A percentile compares a stretch with the other conserved stretches of the same genome.
Conservation (phyloP, 1,140 invertebrate species). For the Atopsyche davidsoni region DNA sequence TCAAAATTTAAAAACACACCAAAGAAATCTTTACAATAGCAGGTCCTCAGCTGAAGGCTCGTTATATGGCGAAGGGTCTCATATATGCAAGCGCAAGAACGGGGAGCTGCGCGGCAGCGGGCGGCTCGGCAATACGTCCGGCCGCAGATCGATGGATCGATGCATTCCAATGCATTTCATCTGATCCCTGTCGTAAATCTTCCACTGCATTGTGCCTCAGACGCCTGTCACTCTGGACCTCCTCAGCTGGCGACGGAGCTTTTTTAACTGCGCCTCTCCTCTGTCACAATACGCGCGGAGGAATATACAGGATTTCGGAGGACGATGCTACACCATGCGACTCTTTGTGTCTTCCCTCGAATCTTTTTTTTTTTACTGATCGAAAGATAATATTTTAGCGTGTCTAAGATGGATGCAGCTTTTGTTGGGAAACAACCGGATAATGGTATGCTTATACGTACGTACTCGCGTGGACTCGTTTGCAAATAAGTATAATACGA, state of each 20-base stretch:
- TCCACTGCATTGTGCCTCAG: slow-evolving; percentile 20
- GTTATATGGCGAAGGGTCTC: slow-evolving; percentile 7
- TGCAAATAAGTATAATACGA: no score
- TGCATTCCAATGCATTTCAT: slow-evolving; percentile 29
- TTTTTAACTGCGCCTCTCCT: no score
- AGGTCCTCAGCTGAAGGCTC: slow-evolving; percentile 1
- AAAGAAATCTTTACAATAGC: not conserved
- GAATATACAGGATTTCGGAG: no score
- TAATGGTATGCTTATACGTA: no score
- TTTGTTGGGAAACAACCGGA: no score
- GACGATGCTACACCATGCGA: no score
- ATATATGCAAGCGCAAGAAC: not conserved
- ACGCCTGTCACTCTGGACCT: slow-evolving; percentile 25
- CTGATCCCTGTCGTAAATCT: slow-evolving; percentile 26
- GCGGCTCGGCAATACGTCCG: slow-evolving; percentile 6
- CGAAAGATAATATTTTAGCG: no score
- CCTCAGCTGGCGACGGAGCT: slow-evolving; percentile 15
- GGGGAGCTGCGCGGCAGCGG: not conserved
- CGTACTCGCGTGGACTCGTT: no score
- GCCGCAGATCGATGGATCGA: slow-evolving; percentile 17
- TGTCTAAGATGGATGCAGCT: no score
- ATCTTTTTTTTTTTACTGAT: no score
- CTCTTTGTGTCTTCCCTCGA: no score
- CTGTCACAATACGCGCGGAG: no score
- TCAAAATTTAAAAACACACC: not conserved